These are phyloP conservation scores for Coluber constrictor DNA, from an alignment of 2,797 vertebrate genomes.

Conservation along the genomic window DNA sequence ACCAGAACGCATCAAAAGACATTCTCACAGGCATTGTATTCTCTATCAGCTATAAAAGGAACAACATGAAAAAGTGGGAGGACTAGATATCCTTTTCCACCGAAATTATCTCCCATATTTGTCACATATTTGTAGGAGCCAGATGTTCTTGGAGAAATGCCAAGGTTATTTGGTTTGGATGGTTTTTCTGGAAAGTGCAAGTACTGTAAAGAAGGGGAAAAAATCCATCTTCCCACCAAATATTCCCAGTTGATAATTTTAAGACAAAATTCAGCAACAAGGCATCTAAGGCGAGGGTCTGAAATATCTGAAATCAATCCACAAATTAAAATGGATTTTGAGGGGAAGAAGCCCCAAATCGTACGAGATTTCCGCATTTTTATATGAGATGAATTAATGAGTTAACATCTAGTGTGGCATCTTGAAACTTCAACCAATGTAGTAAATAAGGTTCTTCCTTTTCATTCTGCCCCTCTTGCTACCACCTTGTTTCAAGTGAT, in stretches of 20 bases:
- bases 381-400: background rate
- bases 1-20: background rate
- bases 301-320: background rate
- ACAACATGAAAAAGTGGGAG: background rate
- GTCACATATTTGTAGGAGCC: background rate
- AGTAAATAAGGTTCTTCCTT: background rate
- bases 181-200: background rate
- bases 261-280: background rate
- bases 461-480: background rate
- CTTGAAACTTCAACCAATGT: background rate
- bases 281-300: background rate
- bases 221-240: background rate
- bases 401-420: background rate
- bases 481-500: background rate
- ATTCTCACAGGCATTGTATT: background rate
- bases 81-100: background rate
- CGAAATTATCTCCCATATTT: background rate
- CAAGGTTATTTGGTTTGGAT: background rate
- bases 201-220: background rate
- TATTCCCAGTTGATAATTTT: background rate
- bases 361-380: background rate
- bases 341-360: background rate
- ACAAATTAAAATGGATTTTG: background rate
- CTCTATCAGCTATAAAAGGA: background rate
- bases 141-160: background rate